Percentiles rank a stretch among this genome's conserved stretches.
Conservation (phyloP, 2,113 vertebrate genomes). For the Xiphophorus hellerii region DNA sequence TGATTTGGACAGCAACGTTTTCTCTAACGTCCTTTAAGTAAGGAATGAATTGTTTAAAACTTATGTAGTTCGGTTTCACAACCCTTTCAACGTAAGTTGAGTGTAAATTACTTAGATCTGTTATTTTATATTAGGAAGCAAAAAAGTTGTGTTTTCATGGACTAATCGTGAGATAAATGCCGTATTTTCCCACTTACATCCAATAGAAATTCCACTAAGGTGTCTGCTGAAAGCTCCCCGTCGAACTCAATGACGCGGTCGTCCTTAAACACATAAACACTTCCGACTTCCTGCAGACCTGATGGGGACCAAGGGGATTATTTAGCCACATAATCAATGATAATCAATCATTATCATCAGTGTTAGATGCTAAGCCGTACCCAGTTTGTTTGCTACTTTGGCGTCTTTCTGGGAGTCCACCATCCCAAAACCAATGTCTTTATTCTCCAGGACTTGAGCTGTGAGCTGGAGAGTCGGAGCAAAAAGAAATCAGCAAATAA, state of each 20-base stretch:
- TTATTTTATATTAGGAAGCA: background rate
- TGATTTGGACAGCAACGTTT: too few relatives aligned
- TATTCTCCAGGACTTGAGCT: slow-evolving; percentile 94
- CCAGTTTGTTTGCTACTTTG: slow-evolving; percentile 94
- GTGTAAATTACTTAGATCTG: background rate
- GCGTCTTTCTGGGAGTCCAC: slow-evolving; percentile 92
- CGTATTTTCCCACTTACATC: slow-evolving; percentile 83
- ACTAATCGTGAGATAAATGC: background rate
- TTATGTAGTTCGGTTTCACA: too few relatives aligned
- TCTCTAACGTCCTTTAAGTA: too few relatives aligned
- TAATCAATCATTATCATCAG: background rate
- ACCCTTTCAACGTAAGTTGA: background rate
- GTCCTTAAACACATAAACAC: slow-evolving; percentile 92
- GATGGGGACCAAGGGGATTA: slow-evolving; percentile 1
- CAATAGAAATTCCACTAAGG: slow-evolving; percentile 93
- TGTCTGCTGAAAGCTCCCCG: slow-evolving; percentile 92
- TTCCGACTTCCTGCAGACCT: slow-evolving; percentile 94
- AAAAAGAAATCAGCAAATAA: background rate
- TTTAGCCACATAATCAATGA: background rate
- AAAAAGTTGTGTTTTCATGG: background rate
- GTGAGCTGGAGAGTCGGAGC: slow-evolving; percentile 81
- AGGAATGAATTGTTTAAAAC: too few relatives aligned
- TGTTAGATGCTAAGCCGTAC: slow-evolving; percentile 70
- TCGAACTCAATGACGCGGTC: slow-evolving; percentile 94
- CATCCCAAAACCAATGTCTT: slow-evolving; percentile 92